Evolutionary conservation across 2,888 invertebrate genomes (phyloP).

Genomic region (Didymodactylos carnosus): DNA sequence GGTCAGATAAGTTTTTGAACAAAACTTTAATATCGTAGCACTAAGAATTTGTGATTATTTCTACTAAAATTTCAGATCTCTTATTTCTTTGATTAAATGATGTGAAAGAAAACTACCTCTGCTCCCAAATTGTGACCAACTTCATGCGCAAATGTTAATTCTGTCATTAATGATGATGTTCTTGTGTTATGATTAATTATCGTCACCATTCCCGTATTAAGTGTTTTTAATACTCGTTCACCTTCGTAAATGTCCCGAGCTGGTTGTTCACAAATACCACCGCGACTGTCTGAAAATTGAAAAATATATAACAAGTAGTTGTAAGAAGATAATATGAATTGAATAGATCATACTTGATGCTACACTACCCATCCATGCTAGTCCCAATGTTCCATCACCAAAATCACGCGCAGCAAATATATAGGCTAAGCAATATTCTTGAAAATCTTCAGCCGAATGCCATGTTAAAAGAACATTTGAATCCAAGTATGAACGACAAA

Average conservation of each 20-base stretch:
- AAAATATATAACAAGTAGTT: too few relatives aligned
- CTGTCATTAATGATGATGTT: slow-evolving; percentile 89
- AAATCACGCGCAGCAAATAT: slow-evolving; percentile 96
- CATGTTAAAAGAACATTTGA: slow-evolving; percentile 4
- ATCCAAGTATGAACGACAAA: slow-evolving; percentile 6
- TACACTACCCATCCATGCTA: slow-evolving; percentile 53
- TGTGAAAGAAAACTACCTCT: slow-evolving; percentile 18
- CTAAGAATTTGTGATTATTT: slow-evolving; percentile 15
- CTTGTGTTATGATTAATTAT: slow-evolving; percentile 92
- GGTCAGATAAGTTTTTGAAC: neutral
- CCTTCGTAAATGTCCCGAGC: slow-evolving; percentile 74
- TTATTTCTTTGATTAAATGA: slow-evolving; percentile 17
- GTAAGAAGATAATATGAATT: too few relatives aligned
- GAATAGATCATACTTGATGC: neutral
- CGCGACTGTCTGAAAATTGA: slow-evolving; percentile 37
- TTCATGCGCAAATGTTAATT: slow-evolving; percentile 89
- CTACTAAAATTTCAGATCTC: neutral
- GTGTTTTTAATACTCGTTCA: slow-evolving; percentile 47
- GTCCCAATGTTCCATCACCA: slow-evolving; percentile 83
- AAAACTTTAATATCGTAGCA: too few relatives aligned
- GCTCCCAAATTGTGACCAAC: slow-evolving; percentile 96
- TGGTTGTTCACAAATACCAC: slow-evolving; percentile 92
- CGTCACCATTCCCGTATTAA: slow-evolving; percentile 95
- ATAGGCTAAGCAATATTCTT: slow-evolving; percentile 91
- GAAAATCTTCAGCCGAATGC: slow-evolving; percentile 4